Percentiles rank a stretch among this genome's conserved stretches.
Evolutionary conservation across 2,888 invertebrate genomes (phyloP).

Genomic region (Cryptocheilus praepositus): DNA sequence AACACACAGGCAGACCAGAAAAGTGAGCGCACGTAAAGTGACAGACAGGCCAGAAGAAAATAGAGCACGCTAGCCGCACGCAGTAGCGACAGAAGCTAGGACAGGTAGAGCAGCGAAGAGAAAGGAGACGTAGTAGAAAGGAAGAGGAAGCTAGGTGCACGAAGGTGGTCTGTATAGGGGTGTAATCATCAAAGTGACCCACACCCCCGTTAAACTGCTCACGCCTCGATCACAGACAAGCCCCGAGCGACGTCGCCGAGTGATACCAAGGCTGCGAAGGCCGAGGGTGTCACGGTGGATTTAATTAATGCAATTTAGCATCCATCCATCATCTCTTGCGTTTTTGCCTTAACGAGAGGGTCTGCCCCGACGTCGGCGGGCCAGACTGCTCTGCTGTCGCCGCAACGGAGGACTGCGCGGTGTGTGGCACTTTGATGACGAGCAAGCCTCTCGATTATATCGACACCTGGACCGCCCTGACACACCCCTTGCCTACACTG

Average conservation of each 20-base stretch:
- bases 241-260: constrained; percentile 56
- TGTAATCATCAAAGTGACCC: constrained; percentile 72
- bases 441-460: constrained; percentile 65
- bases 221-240: constrained; percentile 64
- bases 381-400: constrained; percentile 8
- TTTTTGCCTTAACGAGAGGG: constrained; percentile 71
- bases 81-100: constrained; percentile 6
- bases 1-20: too few relatives aligned
- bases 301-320: constrained; percentile 74
- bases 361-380: constrained; percentile 19
- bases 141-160: constrained; percentile 5
- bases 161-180: constrained; percentile 33
- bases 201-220: constrained; percentile 67
- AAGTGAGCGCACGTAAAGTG: too few relatives aligned
- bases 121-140: neutral
- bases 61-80: constrained; percentile 4
- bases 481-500: constrained; percentile 15
- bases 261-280: constrained; percentile 61
- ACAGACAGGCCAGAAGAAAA: too few relatives aligned
- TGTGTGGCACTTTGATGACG: constrained; percentile 65
- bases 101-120: constrained; percentile 8
- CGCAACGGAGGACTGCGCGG: constrained; percentile 18
- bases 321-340: constrained; percentile 73
- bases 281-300: constrained; percentile 71
- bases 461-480: constrained; percentile 63